Evolutionary conservation across 2,113 vertebrate genomes (phyloP), one percentile per base, ranked within the genome.

Genomic region (Rhizomys pruinosus): DNA sequence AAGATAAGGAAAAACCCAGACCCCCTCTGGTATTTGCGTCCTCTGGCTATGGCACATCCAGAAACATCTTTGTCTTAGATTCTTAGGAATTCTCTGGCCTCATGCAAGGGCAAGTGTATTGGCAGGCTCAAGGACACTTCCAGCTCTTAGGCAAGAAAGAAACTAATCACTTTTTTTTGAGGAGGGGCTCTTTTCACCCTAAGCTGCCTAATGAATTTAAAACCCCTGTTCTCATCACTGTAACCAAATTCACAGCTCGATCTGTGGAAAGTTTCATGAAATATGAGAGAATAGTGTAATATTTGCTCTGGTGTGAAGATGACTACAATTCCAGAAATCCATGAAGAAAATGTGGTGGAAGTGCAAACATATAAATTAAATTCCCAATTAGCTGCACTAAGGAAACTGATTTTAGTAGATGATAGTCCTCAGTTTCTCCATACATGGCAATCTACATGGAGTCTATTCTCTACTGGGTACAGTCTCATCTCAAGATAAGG

Each of bases 281-380:
- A 3, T 64, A 61, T 61, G 9, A 64, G 3, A 12, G 32, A 78
- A 57, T 72, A 29, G 29, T 64, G 47, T 3, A 47, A 5, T 86
- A 55, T 66, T 88, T 72, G 17, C 37, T 80, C n/a, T 89, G 34
- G 27, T 91, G 90, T 94, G 42, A 84, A 78, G 10, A 84, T 79
- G 6, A 27, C 42, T 87, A 6, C 68, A 68, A 71, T 20, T 77
- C 39, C 44, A 25, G 34, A 87, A 93, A 74, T 17, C 0, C 37
- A 77, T 2, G 0, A 88, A 86, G 32, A 91, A 82, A 73, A 91
- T 66, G 25, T 42, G 61, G 4, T 10, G 52, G 34, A 39, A 29
- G 32, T 80, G 71, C 1, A 74, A 86, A 79, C 19, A 32, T n/a
- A 15, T 5, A 55, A 0, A 39, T 64, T 76, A 32, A 57, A 27